These are phyloP conservation scores for Oedothorax gibbosus DNA, from an alignment of 1,140 invertebrate genomes.

Conservation along the genomic window DNA sequence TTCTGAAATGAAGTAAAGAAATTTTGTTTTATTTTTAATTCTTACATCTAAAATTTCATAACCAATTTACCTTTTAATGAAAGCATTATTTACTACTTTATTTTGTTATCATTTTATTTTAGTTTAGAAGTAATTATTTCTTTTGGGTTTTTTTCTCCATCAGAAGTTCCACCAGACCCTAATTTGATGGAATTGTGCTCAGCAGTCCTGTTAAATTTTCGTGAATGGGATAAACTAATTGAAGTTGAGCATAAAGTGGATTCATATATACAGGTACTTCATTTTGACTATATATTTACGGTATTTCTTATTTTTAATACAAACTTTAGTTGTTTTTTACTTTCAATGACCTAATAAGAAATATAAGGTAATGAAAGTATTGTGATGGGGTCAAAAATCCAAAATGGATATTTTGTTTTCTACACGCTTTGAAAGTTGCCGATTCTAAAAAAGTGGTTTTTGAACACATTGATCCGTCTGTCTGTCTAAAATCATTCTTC, in stretches of 20 bases:
- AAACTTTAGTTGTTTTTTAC: not conserved
- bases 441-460: no score
- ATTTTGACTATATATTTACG: not conserved
- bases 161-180: constrained; percentile 69
- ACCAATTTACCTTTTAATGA: not conserved
- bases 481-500: no score
- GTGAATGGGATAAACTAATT: constrained; percentile 80
- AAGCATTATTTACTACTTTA: not conserved
- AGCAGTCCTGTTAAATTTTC: constrained; percentile 81
- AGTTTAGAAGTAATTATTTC: not conserved
- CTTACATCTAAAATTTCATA: not conserved
- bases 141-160: constrained; percentile 57
- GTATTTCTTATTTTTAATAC: not conserved
- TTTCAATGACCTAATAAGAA: no score
- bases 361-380: no score
- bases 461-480: no score
- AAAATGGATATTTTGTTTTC: no score
- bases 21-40: not conserved
- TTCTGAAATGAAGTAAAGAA: not conserved
- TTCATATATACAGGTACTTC: constrained; percentile 36
- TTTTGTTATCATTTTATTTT: not conserved
- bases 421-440: no score
- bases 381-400: no score
- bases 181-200: constrained; percentile 84
- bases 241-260: constrained; percentile 67